phyloP scores from a whole-genome alignment of 2,797 vertebrate genomes.

The Labeo calbasu region DNA sequence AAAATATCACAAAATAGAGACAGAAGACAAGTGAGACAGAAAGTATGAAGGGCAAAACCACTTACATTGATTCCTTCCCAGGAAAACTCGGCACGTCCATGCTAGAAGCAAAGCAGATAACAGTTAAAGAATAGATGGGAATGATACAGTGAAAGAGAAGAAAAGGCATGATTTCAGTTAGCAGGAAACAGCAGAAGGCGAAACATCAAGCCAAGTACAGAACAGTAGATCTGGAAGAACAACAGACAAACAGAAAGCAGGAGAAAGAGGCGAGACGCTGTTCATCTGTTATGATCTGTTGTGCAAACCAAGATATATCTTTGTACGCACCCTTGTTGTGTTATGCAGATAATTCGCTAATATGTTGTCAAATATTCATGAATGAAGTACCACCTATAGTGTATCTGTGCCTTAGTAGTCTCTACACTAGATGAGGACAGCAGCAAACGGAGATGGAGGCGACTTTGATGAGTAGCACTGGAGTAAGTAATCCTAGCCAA shows the following conservation, averaged over 20 bases:
- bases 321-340: background rate
- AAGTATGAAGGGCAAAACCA: constrained; percentile 49
- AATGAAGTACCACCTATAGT: constrained; percentile 20
- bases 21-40: background rate
- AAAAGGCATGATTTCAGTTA: constrained; percentile 38
- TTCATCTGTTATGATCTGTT: background rate
- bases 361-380: constrained; percentile 16
- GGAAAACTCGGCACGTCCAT: constrained; percentile 91
- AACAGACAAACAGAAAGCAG: constrained; percentile 23
- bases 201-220: constrained; percentile 44
- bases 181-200: constrained; percentile 10
- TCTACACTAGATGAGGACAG: constrained; percentile 9
- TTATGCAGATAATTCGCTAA: constrained; percentile 20
- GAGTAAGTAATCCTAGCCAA: constrained; percentile 46
- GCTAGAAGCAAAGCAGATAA: constrained; percentile 71
- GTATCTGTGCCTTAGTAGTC: background rate
- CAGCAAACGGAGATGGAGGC: constrained; percentile 8
- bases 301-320: constrained; percentile 5
- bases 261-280: background rate
- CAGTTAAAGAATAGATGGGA: constrained; percentile 46
- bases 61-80: constrained; percentile 98
- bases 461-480: constrained; percentile 18
- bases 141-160: constrained; percentile 34
- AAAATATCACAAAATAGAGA: background rate
- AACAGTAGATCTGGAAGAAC: constrained; percentile 48